Evolutionary conservation across 2,888 invertebrate genomes (phyloP), one percentile per base, ranked within the genome.

Genomic region (Chrysomela aeneicollis): DNA sequence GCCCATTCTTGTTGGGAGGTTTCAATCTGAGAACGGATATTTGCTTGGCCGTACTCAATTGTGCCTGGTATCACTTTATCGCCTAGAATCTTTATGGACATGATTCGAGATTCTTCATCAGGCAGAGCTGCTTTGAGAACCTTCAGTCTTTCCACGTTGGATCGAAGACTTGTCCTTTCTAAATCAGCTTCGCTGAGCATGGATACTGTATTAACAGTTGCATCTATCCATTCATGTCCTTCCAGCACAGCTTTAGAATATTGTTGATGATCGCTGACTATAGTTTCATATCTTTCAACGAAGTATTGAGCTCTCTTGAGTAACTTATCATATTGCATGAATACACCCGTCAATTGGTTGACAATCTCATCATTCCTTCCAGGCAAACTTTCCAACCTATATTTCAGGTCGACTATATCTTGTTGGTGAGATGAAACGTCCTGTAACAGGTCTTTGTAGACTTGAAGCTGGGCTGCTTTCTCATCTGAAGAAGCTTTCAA

Each of bases 1-100:
- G 94, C 92, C 95, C 95, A 95, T 83, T 95, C 94, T 78, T 94
- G 93, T 76, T 94, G 94, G 0, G 94, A 92, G 9, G 90, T 89
- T 77, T 95, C 94, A 47, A 95, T 91, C 84, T 95, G 94, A 10
- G 92, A 90, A 67, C 93, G 87, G n/a, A 96, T 91, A 73, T 93
- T 92, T 0, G 90, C 86, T 83, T 95, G 94, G 0, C 95, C 95
- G 50, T 87, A 87, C 76, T 92, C 92, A 35, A 92, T 85, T 0
- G 95, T 95, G 21, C 93, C 94, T 1, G 94, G 93, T 46, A 95
- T 88, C 0, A 97, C 96, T 80, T 94, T 94, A 79, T 95, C 94
- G 0, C 95, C 95, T n/a, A 96, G 81, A 6, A 86, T 85, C 60
- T 93, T 88, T 59, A 97, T 93, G 78, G 90, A 90, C 71, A 91